Evolutionary conservation across 2,888 invertebrate genomes (phyloP), one percentile per base, ranked within the genome.

Genomic region (Cataglyphis livida): DNA sequence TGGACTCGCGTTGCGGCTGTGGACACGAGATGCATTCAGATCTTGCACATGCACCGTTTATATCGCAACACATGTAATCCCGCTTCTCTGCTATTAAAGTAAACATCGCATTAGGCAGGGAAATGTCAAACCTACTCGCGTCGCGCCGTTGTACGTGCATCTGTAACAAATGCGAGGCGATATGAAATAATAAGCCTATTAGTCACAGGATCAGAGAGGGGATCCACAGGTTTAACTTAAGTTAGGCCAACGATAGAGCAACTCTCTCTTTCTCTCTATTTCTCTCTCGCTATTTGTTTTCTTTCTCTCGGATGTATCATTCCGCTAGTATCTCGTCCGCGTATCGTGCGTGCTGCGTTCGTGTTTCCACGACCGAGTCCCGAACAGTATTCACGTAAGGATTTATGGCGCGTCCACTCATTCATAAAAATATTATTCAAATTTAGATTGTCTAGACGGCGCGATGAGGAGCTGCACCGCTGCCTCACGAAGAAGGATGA

Each of bases 381-480:
- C 7, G 51, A 51, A 85, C 88, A 90, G 92, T 89, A 93, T 93
- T 92, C 92, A 92, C 84, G 87, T 82, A 81, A 87, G 91, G 93
- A 94, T 94, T 94, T 93, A 94, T 94, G 93, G 90, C 92, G 88
- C 92, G 93, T 93, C 93, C 91, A 90, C 91, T 93, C 94, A 94
- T 94, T 94, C 94, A 94, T 94, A 94, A 94, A 94, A 94, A 93
- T 94, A 94, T 94, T 94, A 93, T 94, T 94, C 93, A 94, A 94
- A 94, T 94, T 94, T 93, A 93, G 92, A 93, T 93, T 91, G 93
- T 93, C 93, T 93, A 93, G 93, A 93, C 93, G 90, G 88, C 54
- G 38, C 74, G 75, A 81, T 82, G 54, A 66, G 82, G 68, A 79
- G 62, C 59, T 32, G 62, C 62, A 59, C n/a, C 57, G 44, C 41